Conservation (phyloP, 30 jellyfish, hydroid and myxozoan species). For the Pelagia noctiluca region DNA sequence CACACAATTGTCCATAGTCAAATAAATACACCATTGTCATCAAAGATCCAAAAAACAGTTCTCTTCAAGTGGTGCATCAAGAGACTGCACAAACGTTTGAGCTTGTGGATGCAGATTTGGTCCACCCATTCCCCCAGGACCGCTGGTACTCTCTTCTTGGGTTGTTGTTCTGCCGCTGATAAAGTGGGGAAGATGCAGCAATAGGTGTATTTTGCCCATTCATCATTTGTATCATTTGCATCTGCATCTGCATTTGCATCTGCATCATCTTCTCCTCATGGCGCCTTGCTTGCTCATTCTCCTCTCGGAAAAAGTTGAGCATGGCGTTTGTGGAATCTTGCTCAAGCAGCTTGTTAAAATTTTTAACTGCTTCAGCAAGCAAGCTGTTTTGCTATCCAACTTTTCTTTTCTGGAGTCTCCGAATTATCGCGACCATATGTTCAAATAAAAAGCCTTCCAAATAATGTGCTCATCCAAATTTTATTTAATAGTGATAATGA, state of each 20-base stretch:
- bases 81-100: conserved; percentile 21
- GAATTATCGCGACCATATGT: too few species aligned
- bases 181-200: conserved; percentile 37
- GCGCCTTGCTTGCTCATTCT: neutral
- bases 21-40: too few species aligned
- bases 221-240: conserved; percentile 10
- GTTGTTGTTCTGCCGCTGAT: conserved; percentile 25
- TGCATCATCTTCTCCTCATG: neutral
- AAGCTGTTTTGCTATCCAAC: neutral
- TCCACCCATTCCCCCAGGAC: conserved; percentile 20
- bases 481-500: too few species aligned
- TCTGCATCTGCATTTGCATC: conserved; percentile 25
- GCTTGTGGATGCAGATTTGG: conserved; percentile 23
- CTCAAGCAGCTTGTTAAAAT: neutral
- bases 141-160: conserved; percentile 15
- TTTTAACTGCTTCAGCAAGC: neutral
- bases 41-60: conserved; percentile 11
- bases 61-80: conserved; percentile 16
- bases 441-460: too few species aligned
- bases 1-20: too few species aligned
- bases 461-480: too few species aligned
- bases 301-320: neutral
- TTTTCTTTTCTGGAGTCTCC: neutral
- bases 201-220: conserved; percentile 16
- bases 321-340: neutral